These are phyloP conservation scores for Aphis gossypii DNA, from an alignment of 1,140 invertebrate genomes.

Conservation along the genomic window DNA sequence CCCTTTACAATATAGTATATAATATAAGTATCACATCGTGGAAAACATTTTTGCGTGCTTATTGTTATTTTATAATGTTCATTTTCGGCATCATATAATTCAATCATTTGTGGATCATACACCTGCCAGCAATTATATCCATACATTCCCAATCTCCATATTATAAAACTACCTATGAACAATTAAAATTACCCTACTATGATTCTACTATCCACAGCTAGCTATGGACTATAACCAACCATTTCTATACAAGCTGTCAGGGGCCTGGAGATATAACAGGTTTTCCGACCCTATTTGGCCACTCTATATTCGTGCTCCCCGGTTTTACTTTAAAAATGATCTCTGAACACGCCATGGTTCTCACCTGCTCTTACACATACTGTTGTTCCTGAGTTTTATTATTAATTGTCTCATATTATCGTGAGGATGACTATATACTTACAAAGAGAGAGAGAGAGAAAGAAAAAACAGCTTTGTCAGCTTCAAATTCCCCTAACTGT, in stretches of 20 bases:
- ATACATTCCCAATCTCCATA: background rate
- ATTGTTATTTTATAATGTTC: background rate
- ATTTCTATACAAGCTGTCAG: background rate
- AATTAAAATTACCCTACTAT: constrained; percentile 7
- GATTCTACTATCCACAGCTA: background rate
- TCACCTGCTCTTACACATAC: constrained; percentile 36
- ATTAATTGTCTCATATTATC: constrained; percentile 49
- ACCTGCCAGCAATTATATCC: background rate
- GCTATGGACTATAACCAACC: background rate
- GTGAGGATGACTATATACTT: constrained; percentile 30
- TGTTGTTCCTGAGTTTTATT: constrained; percentile 38
- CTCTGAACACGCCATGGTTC: constrained; percentile 35
- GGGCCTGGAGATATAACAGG: background rate
- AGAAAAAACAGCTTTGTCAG: constrained; percentile 53
- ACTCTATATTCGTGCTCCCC: constrained; percentile 11
- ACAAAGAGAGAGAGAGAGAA: background rate
- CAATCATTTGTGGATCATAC: constrained; percentile 9
- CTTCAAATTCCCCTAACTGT: constrained; percentile 15
- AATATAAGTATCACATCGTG: background rate
- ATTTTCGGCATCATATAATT: background rate
- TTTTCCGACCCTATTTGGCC: background rate
- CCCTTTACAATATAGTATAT: background rate
- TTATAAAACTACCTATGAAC: background rate
- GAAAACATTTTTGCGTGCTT: background rate
- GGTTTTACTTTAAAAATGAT: constrained; percentile 49